A percentile compares a stretch with the other conserved stretches of the same genome.
These are phyloP conservation scores for Aethes cnicana DNA, from an alignment of 2,888 invertebrate species.

Conservation along the genomic window DNA sequence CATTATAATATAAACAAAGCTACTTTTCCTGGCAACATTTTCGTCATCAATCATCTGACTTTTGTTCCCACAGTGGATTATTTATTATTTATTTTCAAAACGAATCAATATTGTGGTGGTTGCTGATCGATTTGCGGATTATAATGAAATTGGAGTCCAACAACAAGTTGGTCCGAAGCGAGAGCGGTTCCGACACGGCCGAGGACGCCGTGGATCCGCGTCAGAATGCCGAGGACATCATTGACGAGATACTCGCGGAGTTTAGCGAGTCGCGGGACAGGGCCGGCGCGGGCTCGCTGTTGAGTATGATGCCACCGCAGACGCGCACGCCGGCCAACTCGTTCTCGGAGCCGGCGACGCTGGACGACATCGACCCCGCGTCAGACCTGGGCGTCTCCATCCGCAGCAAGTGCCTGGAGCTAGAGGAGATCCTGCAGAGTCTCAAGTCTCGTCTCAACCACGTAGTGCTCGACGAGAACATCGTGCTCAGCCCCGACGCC, in stretches of 20 bases:
- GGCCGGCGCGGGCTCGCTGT: constrained; percentile 63
- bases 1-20: constrained; percentile 12
- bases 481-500: constrained; percentile 75
- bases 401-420: constrained; percentile 75
- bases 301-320: constrained; percentile 70
- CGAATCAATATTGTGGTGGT: constrained; percentile 52
- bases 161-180: constrained; percentile 75
- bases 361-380: constrained; percentile 76
- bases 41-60: constrained; percentile 70
- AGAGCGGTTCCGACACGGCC: constrained; percentile 66
- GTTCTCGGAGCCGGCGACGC: constrained; percentile 67
- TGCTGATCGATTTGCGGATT: constrained; percentile 28
- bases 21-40: constrained; percentile 47
- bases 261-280: constrained; percentile 71
- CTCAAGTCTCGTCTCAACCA: constrained; percentile 76
- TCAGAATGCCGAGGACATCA: constrained; percentile 76
- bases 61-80: constrained; percentile 33
- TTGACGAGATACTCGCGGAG: constrained; percentile 76
- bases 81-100: constrained; percentile 68
- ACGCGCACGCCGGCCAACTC: constrained; percentile 76
- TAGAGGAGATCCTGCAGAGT: constrained; percentile 78
- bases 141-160: constrained; percentile 79
- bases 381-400: constrained; percentile 77
- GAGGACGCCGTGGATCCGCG: constrained; percentile 72
- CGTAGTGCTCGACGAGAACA: constrained; percentile 76